Evolutionary conservation across 2,888 invertebrate species (phyloP).

Genomic region (Apamea anceps): DNA sequence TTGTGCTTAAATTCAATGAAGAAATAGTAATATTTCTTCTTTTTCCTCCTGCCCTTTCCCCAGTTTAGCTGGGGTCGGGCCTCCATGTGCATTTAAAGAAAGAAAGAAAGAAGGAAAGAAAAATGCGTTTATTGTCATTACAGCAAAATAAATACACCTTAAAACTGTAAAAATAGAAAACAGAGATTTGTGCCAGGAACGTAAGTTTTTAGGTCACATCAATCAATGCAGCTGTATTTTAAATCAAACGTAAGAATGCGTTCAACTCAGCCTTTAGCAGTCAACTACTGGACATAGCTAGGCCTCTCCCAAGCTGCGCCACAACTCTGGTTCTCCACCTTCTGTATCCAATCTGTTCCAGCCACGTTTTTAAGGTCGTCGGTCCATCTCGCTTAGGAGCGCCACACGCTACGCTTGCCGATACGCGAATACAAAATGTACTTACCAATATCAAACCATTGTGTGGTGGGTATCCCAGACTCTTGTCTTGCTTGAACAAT

Average conservation of each 20-base stretch:
- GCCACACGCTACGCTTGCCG: neutral
- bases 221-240: neutral
- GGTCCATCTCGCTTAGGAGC: neutral
- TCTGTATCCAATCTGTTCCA: too few species aligned
- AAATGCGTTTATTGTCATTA: too few species aligned
- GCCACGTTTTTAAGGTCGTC: neutral
- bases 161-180: too few species aligned
- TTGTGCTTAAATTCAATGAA: too few species aligned
- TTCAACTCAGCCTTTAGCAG: neutral
- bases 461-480: slow-evolving; percentile 82
- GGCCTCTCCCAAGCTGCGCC: neutral
- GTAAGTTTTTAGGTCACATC: neutral
- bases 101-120: too few species aligned
- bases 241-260: neutral
- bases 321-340: neutral
- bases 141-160: too few species aligned
- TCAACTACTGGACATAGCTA: too few species aligned
- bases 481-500: slow-evolving; percentile 90
- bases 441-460: slow-evolving; percentile 90
- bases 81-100: too few species aligned
- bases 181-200: neutral
- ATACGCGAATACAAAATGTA: neutral
- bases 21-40: too few species aligned
- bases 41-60: neutral
- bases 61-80: too few species aligned